Percentiles rank a stretch among this genome's conserved stretches.
Conservation (phyloP, 1,140 invertebrate species). For the Antheraea pernyi region DNA sequence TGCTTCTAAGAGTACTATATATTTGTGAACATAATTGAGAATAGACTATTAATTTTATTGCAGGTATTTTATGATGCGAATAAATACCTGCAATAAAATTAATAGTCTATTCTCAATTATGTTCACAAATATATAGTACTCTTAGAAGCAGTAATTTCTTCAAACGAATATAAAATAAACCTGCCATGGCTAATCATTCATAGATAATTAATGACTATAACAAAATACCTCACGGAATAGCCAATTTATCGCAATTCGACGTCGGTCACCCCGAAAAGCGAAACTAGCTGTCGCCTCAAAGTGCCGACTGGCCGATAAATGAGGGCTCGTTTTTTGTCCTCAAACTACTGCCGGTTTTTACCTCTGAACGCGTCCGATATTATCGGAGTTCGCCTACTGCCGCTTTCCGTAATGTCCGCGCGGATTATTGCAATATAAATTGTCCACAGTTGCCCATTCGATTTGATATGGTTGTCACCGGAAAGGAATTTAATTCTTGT, state of each 20-base stretch:
- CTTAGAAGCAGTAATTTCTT: too few species aligned
- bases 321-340: conserved; percentile 73
- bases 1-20: too few species aligned
- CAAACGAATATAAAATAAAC: too few species aligned
- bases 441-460: conserved; percentile 69
- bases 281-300: conserved; percentile 46
- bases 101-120: too few species aligned
- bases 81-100: too few species aligned
- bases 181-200: too few species aligned
- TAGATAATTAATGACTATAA: background rate
- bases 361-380: conserved; percentile 52
- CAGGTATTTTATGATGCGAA: too few species aligned
- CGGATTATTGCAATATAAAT: conserved; percentile 78
- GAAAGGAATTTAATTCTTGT: background rate
- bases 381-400: conserved; percentile 45
- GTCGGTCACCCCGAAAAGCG: conserved; percentile 13
- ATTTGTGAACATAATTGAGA: too few species aligned
- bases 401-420: conserved; percentile 61
- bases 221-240: background rate
- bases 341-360: conserved; percentile 59
- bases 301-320: conserved; percentile 68
- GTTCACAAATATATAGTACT: too few species aligned
- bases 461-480: conserved; percentile 56
- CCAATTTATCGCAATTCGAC: conserved; percentile 8
- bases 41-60: too few species aligned